Base-by-base conservation (phyloP, 2,113 vertebrate genomes). In the Furnarius figulus region DNA sequence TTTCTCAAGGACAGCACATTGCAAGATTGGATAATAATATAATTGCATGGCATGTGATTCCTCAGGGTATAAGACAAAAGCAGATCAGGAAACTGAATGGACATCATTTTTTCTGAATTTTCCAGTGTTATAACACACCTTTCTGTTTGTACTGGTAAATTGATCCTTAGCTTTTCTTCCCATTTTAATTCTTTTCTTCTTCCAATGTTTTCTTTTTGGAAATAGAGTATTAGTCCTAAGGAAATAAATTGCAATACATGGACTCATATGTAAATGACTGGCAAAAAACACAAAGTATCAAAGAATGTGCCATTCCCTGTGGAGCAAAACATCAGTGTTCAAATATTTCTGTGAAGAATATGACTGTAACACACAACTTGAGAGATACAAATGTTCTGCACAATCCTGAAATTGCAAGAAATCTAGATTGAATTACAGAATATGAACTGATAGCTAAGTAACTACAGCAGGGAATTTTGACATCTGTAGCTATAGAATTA, bases 171-270 rank as follows among this genome's bases (percentile, higher is more conserved):
- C 8, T 67, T n/a, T 28, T 68, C 30, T 55, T 55, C 30, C 22
- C 5, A 21, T 33, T 39, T 47, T 14, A 10, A 6, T 39, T 80
- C 81, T 59, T 66, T 4, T 0, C 5, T 10, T 3, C 6, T 10
- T 3, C 2, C 58, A 33, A 14, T 39, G 20, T 49, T 89, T 81
- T 65, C 6, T 33, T 66, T 84, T 90, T 62, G 16, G 23, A 8
- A 59, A 49, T 49, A 28, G 16, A 40, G 4, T 44, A 30, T 31
- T 66, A 85, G 8, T 44, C 59, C 20, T 76, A 66, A 53, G 28
- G 33, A 74, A 94, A 76, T 20, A 63, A 86, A 47, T 2, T n/a
- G 12, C 39, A 67, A 68, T 62, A 23, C 37, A 31, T 59, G 49
- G 62, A 63, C 71, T 44, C 24, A 50, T 52, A 28, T 53, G 27